Conservation (phyloP, 1,140 invertebrate species). For the Scaptomyza pallida region DNA sequence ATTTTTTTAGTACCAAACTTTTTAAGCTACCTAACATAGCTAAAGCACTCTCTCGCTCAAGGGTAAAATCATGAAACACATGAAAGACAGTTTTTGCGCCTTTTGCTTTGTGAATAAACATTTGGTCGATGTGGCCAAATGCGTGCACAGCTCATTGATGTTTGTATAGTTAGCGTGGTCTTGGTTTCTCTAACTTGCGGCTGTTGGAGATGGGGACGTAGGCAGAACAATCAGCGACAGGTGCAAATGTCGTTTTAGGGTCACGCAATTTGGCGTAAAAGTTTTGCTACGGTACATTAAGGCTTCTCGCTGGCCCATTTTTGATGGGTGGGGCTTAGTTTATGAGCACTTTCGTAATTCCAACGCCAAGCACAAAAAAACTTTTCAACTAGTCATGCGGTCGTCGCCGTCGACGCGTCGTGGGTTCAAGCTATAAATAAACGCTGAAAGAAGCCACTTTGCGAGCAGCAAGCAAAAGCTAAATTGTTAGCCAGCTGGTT, state of each 20-base stretch:
- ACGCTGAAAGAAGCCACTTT: conserved; percentile 14
- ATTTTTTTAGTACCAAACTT: background rate
- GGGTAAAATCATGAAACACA: conserved; percentile 4
- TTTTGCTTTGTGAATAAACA: conserved; percentile 19
- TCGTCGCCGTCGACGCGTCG: conserved; percentile 5
- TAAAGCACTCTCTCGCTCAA: background rate
- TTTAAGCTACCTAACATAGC: background rate
- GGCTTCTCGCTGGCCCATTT: conserved; percentile 4
- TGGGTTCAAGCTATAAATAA: conserved; percentile 31
- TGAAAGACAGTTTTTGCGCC: conserved; percentile 3
- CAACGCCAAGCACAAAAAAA: conserved; percentile 45
- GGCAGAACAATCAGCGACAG: conserved; percentile 39
- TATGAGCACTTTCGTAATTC: conserved; percentile 36
- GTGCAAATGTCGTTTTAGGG: conserved; percentile 56
- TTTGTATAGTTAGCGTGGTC: conserved; percentile 18
- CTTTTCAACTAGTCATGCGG: conserved; percentile 62
- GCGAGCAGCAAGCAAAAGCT: background rate
- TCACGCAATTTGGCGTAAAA: conserved; percentile 58
- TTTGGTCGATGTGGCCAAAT: background rate
- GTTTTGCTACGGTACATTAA: conserved; percentile 26
- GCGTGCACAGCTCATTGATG: conserved; percentile 40
- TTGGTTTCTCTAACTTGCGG: background rate
- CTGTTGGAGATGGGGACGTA: background rate
- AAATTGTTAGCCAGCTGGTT: background rate
- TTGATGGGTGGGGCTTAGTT: conserved; percentile 14